Percentiles rank a stretch among this genome's conserved stretches.
Evolutionary conservation across 2,888 invertebrate species (phyloP).

Genomic region (Microplitis manilae): DNA sequence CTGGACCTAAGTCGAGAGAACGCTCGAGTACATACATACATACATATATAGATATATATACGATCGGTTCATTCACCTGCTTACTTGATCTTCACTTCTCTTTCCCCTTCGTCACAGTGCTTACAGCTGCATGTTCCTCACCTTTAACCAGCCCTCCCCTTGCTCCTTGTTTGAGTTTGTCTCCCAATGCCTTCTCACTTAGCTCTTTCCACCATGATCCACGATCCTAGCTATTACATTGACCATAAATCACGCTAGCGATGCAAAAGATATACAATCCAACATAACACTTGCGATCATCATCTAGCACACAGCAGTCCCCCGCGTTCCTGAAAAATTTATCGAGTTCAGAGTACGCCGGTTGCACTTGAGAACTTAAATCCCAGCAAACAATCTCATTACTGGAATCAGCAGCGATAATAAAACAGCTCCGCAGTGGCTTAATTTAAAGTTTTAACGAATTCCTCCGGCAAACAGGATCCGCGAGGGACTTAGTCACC

Average conservation of each 20-base stretch:
- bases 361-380: neutral
- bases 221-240: slow-evolving; percentile 54
- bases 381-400: neutral
- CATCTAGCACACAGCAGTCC: neutral
- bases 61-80: slow-evolving; percentile 59
- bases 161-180: slow-evolving; percentile 19
- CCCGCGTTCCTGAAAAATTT: neutral
- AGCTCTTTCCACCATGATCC: slow-evolving; percentile 36
- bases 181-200: neutral
- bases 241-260: slow-evolving; percentile 57
- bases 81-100: slow-evolving; percentile 46
- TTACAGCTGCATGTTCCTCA: slow-evolving; percentile 42
- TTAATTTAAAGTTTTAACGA: neutral
- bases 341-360: neutral
- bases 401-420: neutral
- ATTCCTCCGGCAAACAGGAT: slow-evolving; percentile 30
- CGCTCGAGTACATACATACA: slow-evolving; percentile 34
- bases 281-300: slow-evolving; percentile 1
- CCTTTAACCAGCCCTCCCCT: slow-evolving; percentile 42
- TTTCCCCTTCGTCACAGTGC: slow-evolving; percentile 7
- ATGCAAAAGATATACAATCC: slow-evolving; percentile 39
- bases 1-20: slow-evolving; percentile 27
- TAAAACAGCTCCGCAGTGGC: neutral
- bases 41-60: slow-evolving; percentile 39
- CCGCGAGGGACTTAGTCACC: slow-evolving; percentile 28